Conservation (phyloP, 2,888 invertebrate species). For the Hecatera dysodea region DNA sequence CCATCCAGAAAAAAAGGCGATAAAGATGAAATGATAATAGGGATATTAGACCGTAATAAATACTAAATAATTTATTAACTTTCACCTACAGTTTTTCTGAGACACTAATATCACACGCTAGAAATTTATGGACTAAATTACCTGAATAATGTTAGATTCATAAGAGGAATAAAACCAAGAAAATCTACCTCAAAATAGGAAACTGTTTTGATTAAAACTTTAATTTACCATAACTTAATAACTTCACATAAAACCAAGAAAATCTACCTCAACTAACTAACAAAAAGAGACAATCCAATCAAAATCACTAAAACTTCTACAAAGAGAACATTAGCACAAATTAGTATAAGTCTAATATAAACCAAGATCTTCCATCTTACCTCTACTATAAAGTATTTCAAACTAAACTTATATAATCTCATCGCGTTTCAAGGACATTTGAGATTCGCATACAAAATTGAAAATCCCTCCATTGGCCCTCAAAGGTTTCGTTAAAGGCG, state of each 20-base stretch:
- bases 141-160: too few species aligned
- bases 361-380: conserved; percentile 2
- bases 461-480: conserved; percentile 69
- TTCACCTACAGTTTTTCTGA: background rate
- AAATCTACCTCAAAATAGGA: too few species aligned
- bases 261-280: too few species aligned
- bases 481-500: conserved; percentile 71
- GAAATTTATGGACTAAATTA: too few species aligned
- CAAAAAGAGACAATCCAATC: conserved; percentile 8
- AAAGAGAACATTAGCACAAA: conserved; percentile 13
- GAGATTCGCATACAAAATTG: conserved; percentile 74
- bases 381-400: conserved; percentile 35
- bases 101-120: background rate
- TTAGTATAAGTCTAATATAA: conserved; percentile 16
- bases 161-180: background rate
- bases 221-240: too few species aligned
- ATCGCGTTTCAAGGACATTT: conserved; percentile 70
- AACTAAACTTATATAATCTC: conserved; percentile 63
- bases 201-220: too few species aligned
- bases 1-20: too few species aligned
- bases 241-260: too few species aligned
- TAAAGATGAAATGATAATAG: too few species aligned
- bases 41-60: too few species aligned
- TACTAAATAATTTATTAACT: too few species aligned
- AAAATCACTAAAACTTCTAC: conserved; percentile 1